Percentiles rank a stretch among this genome's conserved stretches.
Conservation (phyloP, 2,113 vertebrate genomes). For the Nannospalax galili region DNA sequence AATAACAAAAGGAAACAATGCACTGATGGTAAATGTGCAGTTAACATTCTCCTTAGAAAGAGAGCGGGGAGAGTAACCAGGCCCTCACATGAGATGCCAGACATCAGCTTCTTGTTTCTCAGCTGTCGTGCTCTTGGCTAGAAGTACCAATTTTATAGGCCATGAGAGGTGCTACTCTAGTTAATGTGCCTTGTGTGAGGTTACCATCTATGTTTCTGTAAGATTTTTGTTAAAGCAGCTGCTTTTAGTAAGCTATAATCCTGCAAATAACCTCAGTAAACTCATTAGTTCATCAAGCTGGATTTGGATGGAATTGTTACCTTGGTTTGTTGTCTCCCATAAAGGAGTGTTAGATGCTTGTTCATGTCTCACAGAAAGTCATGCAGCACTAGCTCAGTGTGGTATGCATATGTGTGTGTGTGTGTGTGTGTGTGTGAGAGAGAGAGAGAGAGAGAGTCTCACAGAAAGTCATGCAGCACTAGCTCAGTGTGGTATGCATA, state of each 20-base stretch:
- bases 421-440: no score
- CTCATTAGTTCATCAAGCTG: neutral
- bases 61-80: neutral
- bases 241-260: neutral
- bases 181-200: neutral
- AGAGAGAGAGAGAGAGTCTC: no score
- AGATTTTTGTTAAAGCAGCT: neutral
- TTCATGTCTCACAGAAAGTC: neutral
- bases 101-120: neutral
- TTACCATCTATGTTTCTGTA: neutral
- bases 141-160: neutral
- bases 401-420: no score
- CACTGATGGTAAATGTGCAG: neutral
- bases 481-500: no score
- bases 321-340: no score
- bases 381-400: neutral
- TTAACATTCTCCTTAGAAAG: neutral
- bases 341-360: neutral
- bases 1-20: neutral
- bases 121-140: accelerated
- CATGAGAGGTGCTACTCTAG: neutral
- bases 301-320: neutral
- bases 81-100: neutral
- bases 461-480: neutral
- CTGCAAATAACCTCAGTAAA: neutral